Evolutionary conservation across 30 jellyfish, hydroid and myxozoan genomes (phyloP).

Genomic region (Hydra vulgaris): DNA sequence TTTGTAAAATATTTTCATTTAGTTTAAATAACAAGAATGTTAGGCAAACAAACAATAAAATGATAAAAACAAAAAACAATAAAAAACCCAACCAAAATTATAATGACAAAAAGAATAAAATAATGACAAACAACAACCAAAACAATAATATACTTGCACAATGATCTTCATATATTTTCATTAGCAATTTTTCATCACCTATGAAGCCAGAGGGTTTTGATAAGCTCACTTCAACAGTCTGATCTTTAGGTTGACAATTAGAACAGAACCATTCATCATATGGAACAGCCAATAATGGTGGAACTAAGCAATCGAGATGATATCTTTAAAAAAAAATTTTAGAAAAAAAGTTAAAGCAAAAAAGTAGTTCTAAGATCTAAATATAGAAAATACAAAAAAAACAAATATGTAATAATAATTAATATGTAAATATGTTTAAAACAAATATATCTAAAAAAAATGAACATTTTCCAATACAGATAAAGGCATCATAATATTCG

Average conservation of each 20-base stretch:
- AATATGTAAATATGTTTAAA: no score
- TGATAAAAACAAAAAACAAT: no score
- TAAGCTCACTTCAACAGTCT: neutral
- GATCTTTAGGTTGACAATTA: slow-evolving; percentile 22
- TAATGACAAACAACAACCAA: no score
- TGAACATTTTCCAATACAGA: neutral
- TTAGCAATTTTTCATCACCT: slow-evolving; percentile 13
- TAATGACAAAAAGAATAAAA: no score
- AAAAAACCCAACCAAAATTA: no score
- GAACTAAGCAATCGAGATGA: slow-evolving; percentile 73
- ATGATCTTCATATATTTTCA: slow-evolving; percentile 15
- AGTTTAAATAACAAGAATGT: no score
- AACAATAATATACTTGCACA: neutral
- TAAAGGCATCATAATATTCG: no score
- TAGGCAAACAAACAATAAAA: no score
- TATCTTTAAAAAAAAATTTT: slow-evolving; percentile 25
- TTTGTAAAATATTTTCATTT: no score
- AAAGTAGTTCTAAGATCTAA: no score
- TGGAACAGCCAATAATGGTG: slow-evolving; percentile 65
- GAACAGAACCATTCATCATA: slow-evolving; percentile 85
- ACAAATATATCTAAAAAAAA: neutral
- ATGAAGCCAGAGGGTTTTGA: neutral
- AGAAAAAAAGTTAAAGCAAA: neutral
- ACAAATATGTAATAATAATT: no score
- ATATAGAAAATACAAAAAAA: no score